A percentile compares a stretch with the other conserved stretches of the same genome.
phyloP scores from a whole-genome alignment of 2,113 vertebrate genomes.

The Odobenus rosmarus region DNA sequence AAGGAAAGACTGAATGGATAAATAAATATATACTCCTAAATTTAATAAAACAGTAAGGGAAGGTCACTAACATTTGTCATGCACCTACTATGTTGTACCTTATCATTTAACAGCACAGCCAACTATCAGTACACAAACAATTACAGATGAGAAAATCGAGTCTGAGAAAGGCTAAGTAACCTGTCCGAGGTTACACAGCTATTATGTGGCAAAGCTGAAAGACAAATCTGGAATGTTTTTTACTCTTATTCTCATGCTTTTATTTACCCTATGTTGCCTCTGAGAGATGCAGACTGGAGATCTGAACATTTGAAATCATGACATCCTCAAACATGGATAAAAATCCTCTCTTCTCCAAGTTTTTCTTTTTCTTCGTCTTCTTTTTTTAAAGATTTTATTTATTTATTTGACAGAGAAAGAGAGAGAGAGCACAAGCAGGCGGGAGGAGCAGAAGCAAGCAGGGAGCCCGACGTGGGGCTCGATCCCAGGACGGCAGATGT shows the following conservation, averaged over 20 bases:
- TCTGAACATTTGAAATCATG: neutral
- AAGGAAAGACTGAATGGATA: neutral
- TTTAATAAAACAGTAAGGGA: neutral
- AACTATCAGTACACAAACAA: neutral
- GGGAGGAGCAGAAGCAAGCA: too few relatives aligned
- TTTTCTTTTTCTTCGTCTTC: neutral
- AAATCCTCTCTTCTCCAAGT: neutral
- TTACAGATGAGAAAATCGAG: neutral
- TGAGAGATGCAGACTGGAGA: neutral
- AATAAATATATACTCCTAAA: neutral
- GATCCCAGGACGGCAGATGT: neutral
- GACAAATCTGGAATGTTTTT: neutral
- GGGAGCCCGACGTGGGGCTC: too few relatives aligned
- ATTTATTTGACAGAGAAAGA: neutral
- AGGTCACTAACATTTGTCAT: neutral
- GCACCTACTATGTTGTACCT: neutral
- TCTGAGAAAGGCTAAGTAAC: neutral
- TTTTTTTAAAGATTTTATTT: neutral
- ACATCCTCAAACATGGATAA: neutral
- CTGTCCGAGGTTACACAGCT: neutral
- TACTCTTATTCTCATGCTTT: neutral
- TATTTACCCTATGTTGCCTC: neutral
- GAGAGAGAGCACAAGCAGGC: neutral
- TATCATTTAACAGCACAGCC: neutral
- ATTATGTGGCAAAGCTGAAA: neutral